Conservation (phyloP, 2,113 vertebrate species). For the Mellivora capensis region DNA sequence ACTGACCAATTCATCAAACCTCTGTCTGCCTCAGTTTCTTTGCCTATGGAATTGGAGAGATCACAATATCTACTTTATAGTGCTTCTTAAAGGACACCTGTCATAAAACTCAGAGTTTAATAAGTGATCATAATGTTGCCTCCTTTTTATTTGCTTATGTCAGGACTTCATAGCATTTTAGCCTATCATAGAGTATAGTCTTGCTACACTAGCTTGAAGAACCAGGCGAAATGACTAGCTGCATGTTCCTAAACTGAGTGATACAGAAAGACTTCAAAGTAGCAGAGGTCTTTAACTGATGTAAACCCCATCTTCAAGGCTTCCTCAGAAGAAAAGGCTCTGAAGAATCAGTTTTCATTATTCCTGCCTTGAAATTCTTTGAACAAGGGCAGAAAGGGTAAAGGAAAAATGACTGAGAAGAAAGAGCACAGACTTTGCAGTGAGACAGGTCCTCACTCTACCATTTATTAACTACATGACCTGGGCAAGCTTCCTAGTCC, state of each 20-base stretch:
- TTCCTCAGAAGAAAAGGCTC: background rate
- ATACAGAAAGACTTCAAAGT: background rate
- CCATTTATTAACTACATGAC: background rate
- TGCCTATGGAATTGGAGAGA: background rate
- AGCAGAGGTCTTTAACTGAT: background rate
- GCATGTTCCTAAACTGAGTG: background rate
- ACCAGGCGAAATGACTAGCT: background rate
- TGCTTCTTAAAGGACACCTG: background rate
- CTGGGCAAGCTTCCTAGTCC: background rate
- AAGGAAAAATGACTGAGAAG: background rate
- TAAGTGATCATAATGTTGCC: background rate
- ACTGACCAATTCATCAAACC: background rate
- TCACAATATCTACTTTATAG: background rate
- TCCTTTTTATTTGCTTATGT: background rate
- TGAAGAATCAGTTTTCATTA: background rate
- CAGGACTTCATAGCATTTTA: background rate
- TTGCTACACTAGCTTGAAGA: background rate
- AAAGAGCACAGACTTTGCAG: background rate
- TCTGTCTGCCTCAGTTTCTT: background rate
- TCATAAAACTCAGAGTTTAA: background rate
- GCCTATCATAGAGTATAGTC: background rate
- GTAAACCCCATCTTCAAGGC: background rate
- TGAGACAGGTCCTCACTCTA: background rate
- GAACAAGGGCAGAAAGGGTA: background rate
- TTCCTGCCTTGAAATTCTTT: background rate